Base-by-base conservation (phyloP, 1,140 invertebrate genomes). In the Druon quercuslanigerum region DNA sequence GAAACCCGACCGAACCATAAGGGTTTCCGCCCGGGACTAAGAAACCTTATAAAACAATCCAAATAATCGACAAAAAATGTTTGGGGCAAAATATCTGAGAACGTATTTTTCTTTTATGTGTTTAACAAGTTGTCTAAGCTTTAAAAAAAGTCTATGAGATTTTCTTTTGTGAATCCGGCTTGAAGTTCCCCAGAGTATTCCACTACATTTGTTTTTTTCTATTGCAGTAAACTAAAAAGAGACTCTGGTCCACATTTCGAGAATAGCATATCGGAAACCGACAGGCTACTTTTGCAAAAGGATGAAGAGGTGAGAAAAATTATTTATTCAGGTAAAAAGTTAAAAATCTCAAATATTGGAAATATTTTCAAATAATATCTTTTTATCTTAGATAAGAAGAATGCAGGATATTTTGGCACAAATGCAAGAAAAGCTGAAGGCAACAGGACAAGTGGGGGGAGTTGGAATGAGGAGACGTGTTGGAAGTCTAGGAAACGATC, bases 401-500 rank as follows among this genome's bases (percentile, higher is more conserved):
- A 98, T 98, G 98, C 97, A 99, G 92, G 97, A 98, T 89, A 98
- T 98, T 95, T 93, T 99, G 75, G 95, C 96, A 40, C 96, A 98
- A 90, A 99, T 99, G 98, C 97, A 99, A 92, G 96, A 98, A 84
- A 97, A 98, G 92, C 94, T 99, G 46, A 96, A 97, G 91, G 95
- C 95, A 79, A 95, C 95, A 74, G 94, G 95, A 84, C 93, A 94
- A 86, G 92, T 93, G 79, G 85, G 79, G 9, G 83, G 84, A 13
- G 77, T 90, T 19, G 88, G 88, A 60, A 77, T 91, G 51, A 83
- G 88, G 33, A 86, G 87, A 8, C 81, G 90, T 74, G 90, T 92
- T 12, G 89, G 89, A 20, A 89, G 89, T 74, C 84, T 90, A n/a
- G 88, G 87, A 16, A 92, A 90, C 75, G 90, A 89, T 82, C 80